Evolutionary conservation across 2,113 vertebrate genomes (phyloP).

Genomic region (Laterallus jamaicensis): DNA sequence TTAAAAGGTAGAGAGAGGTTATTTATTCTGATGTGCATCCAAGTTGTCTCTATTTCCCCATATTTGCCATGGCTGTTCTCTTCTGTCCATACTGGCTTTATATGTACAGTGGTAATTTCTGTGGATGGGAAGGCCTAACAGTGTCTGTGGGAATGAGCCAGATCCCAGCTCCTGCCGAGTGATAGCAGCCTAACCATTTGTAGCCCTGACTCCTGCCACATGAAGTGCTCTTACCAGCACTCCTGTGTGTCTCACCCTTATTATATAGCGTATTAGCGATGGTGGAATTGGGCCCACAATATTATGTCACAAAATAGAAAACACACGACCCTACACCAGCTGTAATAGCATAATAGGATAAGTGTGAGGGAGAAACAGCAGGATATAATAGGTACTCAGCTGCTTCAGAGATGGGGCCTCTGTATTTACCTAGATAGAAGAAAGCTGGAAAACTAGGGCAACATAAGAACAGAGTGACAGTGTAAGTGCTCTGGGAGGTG

Average conservation of each 20-base stretch:
- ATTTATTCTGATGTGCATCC: background rate
- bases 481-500: conserved; percentile 20
- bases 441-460: conserved; percentile 42
- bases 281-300: conserved; percentile 20
- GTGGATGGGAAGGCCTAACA: background rate
- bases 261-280: background rate
- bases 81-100: background rate
- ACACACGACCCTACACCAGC: conserved; percentile 16
- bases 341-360: conserved; percentile 68
- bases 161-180: background rate
- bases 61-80: background rate
- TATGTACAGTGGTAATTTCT: background rate
- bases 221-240: conserved; percentile 28
- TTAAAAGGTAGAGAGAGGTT: background rate
- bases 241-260: background rate
- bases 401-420: conserved; percentile 37
- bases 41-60: background rate
- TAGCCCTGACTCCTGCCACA: conserved; percentile 13
- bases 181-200: background rate
- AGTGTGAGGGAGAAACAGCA: conserved; percentile 44
- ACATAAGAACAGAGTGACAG: conserved; percentile 21
- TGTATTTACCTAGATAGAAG: background rate
- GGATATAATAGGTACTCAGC: conserved; percentile 58
- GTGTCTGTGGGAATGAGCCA: background rate
- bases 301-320: conserved; percentile 68